phyloP scores from a whole-genome alignment of 2,113 vertebrate species.

The Actenoides hombroni region DNA sequence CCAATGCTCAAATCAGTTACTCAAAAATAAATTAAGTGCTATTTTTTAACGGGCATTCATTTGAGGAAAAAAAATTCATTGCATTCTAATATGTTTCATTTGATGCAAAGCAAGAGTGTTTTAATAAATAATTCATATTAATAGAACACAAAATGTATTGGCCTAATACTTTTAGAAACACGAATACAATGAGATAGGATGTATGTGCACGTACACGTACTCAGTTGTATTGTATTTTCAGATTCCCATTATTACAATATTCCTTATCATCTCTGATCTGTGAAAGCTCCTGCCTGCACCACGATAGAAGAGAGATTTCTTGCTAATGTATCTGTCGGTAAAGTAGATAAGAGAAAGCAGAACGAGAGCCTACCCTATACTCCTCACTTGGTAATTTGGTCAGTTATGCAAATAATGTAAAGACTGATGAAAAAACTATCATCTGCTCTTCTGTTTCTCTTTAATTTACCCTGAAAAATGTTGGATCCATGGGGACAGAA shows the following conservation, averaged over 20 bases:
- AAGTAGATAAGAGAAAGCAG: neutral
- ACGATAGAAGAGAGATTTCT: neutral
- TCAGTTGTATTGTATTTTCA: neutral
- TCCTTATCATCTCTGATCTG: neutral
- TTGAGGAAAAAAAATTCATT: neutral
- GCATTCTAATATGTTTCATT: neutral
- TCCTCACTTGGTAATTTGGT: neutral
- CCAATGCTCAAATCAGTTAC: neutral
- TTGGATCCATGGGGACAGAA: neutral
- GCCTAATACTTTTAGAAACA: constrained; percentile 13
- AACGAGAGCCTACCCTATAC: neutral
- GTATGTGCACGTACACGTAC: neutral
- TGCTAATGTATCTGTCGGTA: neutral
- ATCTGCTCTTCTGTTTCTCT: neutral
- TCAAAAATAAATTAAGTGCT: neutral
- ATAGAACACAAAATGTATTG: neutral
- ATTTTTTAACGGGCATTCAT: constrained; percentile 7
- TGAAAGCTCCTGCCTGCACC: neutral
- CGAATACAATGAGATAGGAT: neutral
- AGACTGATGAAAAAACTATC: neutral
- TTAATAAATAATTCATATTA: constrained; percentile 52
- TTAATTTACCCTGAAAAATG: neutral
- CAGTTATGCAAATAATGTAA: neutral
- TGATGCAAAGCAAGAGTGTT: neutral
- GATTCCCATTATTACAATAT: neutral